A percentile compares a stretch with the other conserved stretches of the same genome.
Conservation (phyloP, 2,113 vertebrate species). For the Sander vitreus region DNA sequence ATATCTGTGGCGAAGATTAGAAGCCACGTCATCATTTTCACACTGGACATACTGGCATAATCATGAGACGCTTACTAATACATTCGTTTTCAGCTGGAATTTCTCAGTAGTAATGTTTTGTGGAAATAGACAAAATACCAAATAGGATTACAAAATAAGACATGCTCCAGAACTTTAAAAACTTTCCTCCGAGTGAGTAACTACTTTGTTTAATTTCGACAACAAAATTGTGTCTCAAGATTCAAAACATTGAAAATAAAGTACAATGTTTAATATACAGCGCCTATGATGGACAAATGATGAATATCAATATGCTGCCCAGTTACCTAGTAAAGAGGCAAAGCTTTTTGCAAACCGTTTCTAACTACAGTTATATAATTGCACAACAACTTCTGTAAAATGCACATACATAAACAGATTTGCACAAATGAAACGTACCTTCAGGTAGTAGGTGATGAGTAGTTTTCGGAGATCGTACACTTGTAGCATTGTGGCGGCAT, state of each 20-base stretch:
- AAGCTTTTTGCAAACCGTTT: neutral
- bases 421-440: conserved; percentile 82
- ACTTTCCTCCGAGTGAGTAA: neutral
- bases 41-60: neutral
- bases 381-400: neutral
- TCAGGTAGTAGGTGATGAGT: conserved; percentile 95
- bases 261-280: neutral
- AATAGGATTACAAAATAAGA: neutral
- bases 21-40: neutral
- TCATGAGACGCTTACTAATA: neutral
- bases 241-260: neutral
- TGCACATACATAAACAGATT: neutral
- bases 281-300: neutral
- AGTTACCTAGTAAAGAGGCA: neutral
- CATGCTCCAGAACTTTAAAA: neutral
- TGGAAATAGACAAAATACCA: neutral
- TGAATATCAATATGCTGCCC: neutral
- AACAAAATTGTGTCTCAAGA: neutral
- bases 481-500: conserved; percentile 96
- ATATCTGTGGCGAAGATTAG: neutral
- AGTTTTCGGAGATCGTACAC: conserved; percentile 96
- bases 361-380: too few species aligned
- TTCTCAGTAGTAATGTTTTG: neutral
- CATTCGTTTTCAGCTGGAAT: neutral
- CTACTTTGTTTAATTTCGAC: neutral